These are phyloP conservation scores for Yponomeuta malinellus DNA, from an alignment of 2,888 invertebrate species.

Conservation along the genomic window DNA sequence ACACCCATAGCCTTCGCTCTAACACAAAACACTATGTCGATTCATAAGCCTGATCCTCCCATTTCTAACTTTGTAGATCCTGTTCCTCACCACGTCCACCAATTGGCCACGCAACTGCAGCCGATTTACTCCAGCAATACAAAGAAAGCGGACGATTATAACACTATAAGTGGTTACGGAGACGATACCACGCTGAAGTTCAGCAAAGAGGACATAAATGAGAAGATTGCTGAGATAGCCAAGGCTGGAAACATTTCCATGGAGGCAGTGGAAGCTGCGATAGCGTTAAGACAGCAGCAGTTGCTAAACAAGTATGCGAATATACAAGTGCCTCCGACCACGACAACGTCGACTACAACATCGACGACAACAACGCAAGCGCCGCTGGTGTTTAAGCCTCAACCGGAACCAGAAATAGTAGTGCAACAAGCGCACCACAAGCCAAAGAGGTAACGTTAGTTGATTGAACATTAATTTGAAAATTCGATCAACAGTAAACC, in stretches of 20 bases:
- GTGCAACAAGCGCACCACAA: constrained; percentile 48
- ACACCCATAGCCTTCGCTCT: constrained; percentile 37
- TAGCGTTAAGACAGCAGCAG: constrained; percentile 82
- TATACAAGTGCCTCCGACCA: constrained; percentile 60
- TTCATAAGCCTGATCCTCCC: constrained; percentile 52
- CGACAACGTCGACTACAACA: constrained; percentile 63
- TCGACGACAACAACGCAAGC: constrained; percentile 43
- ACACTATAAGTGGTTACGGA: constrained; percentile 63
- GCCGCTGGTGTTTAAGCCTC: constrained; percentile 45
- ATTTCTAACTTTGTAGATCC: constrained; percentile 71
- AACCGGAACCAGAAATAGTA: constrained; percentile 60
- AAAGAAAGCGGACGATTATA: constrained; percentile 68
- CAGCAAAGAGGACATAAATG: constrained; percentile 62
- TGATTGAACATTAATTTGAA: neutral
- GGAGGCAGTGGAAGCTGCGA: constrained; percentile 85
- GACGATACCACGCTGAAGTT: constrained; percentile 60
- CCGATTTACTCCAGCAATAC: constrained; percentile 46
- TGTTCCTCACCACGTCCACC: constrained; percentile 64
- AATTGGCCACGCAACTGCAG: constrained; percentile 44
- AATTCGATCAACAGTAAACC: neutral
- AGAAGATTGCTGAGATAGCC: constrained; percentile 72
- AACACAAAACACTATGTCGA: constrained; percentile 36
- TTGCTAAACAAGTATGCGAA: constrained; percentile 76
- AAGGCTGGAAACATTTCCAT: constrained; percentile 86
- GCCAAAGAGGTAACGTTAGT: constrained; percentile 49